Conservation (phyloP, 2,888 invertebrate genomes). For the Himalopsyche anomala region DNA sequence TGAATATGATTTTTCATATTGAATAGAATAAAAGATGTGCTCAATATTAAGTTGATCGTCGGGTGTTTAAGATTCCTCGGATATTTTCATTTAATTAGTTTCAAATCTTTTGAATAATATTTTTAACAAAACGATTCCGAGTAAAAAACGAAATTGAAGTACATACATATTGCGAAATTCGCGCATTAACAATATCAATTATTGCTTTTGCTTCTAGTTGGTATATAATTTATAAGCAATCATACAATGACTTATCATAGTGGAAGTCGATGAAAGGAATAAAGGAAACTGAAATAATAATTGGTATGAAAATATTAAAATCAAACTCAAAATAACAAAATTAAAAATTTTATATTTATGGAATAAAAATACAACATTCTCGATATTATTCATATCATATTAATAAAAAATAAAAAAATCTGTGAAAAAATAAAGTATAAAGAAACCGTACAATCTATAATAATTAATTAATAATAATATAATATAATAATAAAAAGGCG, state of each 20-base stretch:
- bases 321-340: constrained; percentile 64
- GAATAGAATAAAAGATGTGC: too few relatives aligned
- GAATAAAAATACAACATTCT: constrained; percentile 65
- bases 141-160: too few relatives aligned
- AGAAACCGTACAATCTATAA: constrained; percentile 68
- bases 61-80: too few relatives aligned
- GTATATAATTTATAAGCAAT: background rate
- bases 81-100: too few relatives aligned
- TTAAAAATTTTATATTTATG: constrained; percentile 66
- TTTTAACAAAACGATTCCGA: too few relatives aligned
- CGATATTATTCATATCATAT: constrained; percentile 56
- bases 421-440: constrained; percentile 70
- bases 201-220: constrained; percentile 3
- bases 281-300: constrained; percentile 19
- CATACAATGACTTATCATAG: background rate
- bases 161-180: background rate
- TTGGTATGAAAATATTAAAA: constrained; percentile 50
- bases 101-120: too few relatives aligned
- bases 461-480: constrained; percentile 29
- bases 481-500: constrained; percentile 65
- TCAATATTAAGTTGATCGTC: too few relatives aligned
- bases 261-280: constrained; percentile 37
- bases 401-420: constrained; percentile 69
- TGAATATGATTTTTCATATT: too few relatives aligned
- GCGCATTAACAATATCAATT: background rate